These are phyloP conservation scores for Blera fallax DNA, from an alignment of 2,888 invertebrate species.

Conservation along the genomic window DNA sequence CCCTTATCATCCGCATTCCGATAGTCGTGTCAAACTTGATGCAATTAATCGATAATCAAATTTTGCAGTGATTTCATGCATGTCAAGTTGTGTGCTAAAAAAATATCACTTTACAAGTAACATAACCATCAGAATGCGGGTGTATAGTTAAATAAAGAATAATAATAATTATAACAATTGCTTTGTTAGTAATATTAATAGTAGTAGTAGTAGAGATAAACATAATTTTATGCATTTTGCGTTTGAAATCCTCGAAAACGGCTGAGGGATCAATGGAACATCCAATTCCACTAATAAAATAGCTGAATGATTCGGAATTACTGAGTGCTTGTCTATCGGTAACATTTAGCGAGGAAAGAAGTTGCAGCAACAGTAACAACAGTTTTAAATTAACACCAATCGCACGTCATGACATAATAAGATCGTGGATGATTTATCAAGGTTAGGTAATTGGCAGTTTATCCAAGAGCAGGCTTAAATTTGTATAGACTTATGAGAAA, in stretches of 20 bases:
- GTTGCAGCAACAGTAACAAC: too few relatives aligned
- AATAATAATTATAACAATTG: slow-evolving; percentile 29
- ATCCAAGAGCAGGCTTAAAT: too few relatives aligned
- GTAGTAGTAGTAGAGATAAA: slow-evolving; percentile 30
- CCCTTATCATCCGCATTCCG: neutral
- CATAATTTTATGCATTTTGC: slow-evolving; percentile 6
- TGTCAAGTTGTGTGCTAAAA: too few relatives aligned
- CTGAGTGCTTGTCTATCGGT: neutral
- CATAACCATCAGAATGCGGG: neutral
- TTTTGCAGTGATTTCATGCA: neutral
- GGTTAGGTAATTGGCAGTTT: too few relatives aligned
- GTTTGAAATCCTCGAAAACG: neutral
- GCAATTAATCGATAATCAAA: too few relatives aligned
- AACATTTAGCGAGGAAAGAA: too few relatives aligned
- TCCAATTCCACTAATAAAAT: too few relatives aligned
- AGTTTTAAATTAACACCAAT: too few relatives aligned
- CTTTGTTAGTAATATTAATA: slow-evolving; percentile 39
- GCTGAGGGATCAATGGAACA: neutral
- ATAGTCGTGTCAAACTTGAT: neutral
- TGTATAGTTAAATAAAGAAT: neutral
- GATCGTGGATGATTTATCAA: too few relatives aligned
- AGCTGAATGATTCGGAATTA: neutral
- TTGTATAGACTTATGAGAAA: too few relatives aligned
- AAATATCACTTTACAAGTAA: too few relatives aligned
- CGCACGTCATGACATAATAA: too few relatives aligned